Conservation (phyloP, 2,113 vertebrate genomes). For the Pungitius pungitius region DNA sequence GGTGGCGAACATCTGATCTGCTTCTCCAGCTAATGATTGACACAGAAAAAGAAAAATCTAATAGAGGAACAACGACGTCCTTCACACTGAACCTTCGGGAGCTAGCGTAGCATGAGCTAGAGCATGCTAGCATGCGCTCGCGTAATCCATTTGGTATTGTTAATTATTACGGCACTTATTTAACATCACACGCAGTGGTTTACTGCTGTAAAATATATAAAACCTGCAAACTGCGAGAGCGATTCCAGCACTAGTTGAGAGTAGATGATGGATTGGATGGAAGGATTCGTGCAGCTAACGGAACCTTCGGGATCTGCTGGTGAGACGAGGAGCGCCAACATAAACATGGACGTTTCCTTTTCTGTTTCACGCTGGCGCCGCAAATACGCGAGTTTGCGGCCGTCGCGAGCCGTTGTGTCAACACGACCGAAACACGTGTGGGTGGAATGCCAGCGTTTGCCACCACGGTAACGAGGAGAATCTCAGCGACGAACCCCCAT, state of each 20-base stretch:
- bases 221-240: conserved; percentile 16
- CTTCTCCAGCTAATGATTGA: no score
- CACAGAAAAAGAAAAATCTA: no score
- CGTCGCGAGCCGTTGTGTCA: not conserved
- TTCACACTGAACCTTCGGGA: no score
- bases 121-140: no score
- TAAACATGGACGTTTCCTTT: not conserved
- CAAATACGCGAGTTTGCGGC: not conserved
- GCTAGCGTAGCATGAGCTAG: no score
- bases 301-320: not conserved
- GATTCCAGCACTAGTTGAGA: conserved; percentile 7
- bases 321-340: conserved; percentile 8
- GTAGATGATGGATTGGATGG: conserved; percentile 13
- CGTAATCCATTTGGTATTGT: conserved; percentile 44
- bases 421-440: conserved; percentile 14
- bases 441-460: not conserved
- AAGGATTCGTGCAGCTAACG: conserved; percentile 21
- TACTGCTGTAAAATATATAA: conserved; percentile 31
- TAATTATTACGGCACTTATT: conserved; percentile 68
- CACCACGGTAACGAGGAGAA: not conserved
- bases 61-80: not conserved
- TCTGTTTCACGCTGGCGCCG: not conserved
- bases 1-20: no score
- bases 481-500: conserved; percentile 37
- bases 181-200: conserved; percentile 44